Base-by-base conservation (phyloP, 1,140 invertebrate genomes). In the Parapsyche elsis region DNA sequence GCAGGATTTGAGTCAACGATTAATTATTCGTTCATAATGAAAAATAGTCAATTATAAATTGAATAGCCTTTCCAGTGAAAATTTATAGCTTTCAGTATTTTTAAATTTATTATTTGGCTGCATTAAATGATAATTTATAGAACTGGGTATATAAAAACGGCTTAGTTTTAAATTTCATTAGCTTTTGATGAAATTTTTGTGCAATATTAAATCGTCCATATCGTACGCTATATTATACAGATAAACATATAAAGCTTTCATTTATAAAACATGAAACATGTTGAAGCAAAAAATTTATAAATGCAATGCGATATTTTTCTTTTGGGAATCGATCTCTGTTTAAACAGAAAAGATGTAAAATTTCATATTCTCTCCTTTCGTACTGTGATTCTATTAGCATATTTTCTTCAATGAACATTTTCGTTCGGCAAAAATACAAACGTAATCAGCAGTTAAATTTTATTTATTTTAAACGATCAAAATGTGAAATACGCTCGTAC, bases 361-460 rank as follows among this genome's bases (percentile, higher is more conserved):
- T 53, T 53, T 53, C 1, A 16, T 53, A 53, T 19, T 2, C 2
- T 14, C 4, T 4, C 49, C 12, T 53, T 53, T 53, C 12, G 16
- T 53, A 53, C 16, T 12, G 49, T n/a, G 1, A 2, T 19, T 19
- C 49, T 53, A 53, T 53, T 53, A 12, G 49, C 49, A 53, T 53
- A 53, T 53, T 53, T 53, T 53, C 49, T 2, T 53, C 49, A 12
- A 53, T 19, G 10, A 10, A 2, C 2, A 53, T n/a, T 53, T 53
- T 53, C 16, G 49, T 19, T 53, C 10, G 16, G 4, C 12, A 16
- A 53, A 53, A 53, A 53, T 53, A 53, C 49, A 10, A 53, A 53
- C 49, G 49, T 53, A 53, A 53, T 53, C 49, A 53, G 49, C 49
- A 53, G 49, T 53, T 5, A 53, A 53, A 53, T 53, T 53, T 53